Base-by-base conservation (phyloP, 2,113 vertebrate genomes). In the Eulacestoma nigropectus region DNA sequence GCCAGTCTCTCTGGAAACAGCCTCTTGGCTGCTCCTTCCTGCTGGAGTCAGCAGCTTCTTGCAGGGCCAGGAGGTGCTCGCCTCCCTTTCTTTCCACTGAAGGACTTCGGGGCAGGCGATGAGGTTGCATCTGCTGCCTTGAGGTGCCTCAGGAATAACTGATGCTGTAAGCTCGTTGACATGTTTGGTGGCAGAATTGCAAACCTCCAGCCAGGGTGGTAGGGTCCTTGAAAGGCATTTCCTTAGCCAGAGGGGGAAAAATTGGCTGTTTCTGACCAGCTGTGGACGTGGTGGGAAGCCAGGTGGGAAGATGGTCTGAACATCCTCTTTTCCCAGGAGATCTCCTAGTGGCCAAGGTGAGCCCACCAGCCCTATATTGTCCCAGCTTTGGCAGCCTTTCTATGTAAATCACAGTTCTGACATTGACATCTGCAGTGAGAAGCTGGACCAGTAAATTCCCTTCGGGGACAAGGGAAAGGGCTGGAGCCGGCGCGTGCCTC, bases 11-110 rank as follows among this genome's bases (percentile, higher is more conserved):
- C 60, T 90, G 83, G 78, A 79, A 91, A 35, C 0, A 2, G 70
- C 63, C 52, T 85, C 63, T 77, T 94, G 90, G 82, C 89, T 5
- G 13, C 50, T 70, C 15, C 6, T 67, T 69, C 49, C 41, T 95
- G 68, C 77, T 94, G 64, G 69, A 87, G 60, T 94, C 95, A 96
- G 93, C 95, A 91, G 68, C 72, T 84, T 30, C 47, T 67, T 6
- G 1, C 1, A 4, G 47, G 73, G 46, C 69, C 16, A 18, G 81
- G 77, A 89, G 39, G 10, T 37, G 41, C 68, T 82, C 0, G 0
- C 46, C 30, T 93, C 27, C 46, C n/a, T 85, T 0, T 6, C 44
- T 35, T 18, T 44, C 50, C 2, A 23, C 16, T 3, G 2, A 29
- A 75, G 73, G 41, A 11, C 37, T 72, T 62, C 13, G 9, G 50